Evolutionary conservation across 2,888 invertebrate species (phyloP).

Genomic region (Melikaiella ostensackeni): DNA sequence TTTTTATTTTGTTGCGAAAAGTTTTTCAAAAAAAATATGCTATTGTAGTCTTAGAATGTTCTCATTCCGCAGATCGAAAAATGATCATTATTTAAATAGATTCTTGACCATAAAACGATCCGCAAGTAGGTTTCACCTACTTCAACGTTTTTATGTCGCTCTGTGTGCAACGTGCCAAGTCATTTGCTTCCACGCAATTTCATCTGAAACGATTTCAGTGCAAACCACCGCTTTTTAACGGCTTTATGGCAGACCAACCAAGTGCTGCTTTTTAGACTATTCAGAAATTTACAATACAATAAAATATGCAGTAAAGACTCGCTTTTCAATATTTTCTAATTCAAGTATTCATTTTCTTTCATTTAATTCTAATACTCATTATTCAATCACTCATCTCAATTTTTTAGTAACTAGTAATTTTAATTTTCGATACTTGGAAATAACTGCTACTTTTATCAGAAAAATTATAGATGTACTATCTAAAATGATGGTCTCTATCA

Average conservation of each 20-base stretch:
- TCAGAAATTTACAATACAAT: constrained; percentile 9
- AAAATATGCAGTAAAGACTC: neutral
- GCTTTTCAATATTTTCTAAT: neutral
- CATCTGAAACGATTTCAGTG: constrained; percentile 14
- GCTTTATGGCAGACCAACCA: constrained; percentile 4
- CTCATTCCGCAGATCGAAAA: neutral
- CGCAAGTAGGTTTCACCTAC: constrained; percentile 4
- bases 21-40: neutral
- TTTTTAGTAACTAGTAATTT: neutral
- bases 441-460: too few species aligned
- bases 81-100: neutral
- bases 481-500: too few species aligned
- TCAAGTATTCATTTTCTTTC: neutral
- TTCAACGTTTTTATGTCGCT: constrained; percentile 4
- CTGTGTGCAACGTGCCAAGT: constrained; percentile 9
- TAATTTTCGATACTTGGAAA: neutral
- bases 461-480: too few species aligned
- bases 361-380: neutral
- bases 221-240: constrained; percentile 24
- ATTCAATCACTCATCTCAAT: neutral
- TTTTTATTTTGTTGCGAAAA: too few species aligned
- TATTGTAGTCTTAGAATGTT: neutral
- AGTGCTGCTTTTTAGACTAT: neutral
- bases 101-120: neutral
- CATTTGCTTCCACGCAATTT: constrained; percentile 28